Percentiles rank a stretch among this genome's conserved stretches.
Conservation (phyloP, 2,888 invertebrate genomes). For the Colostygia pectinataria region DNA sequence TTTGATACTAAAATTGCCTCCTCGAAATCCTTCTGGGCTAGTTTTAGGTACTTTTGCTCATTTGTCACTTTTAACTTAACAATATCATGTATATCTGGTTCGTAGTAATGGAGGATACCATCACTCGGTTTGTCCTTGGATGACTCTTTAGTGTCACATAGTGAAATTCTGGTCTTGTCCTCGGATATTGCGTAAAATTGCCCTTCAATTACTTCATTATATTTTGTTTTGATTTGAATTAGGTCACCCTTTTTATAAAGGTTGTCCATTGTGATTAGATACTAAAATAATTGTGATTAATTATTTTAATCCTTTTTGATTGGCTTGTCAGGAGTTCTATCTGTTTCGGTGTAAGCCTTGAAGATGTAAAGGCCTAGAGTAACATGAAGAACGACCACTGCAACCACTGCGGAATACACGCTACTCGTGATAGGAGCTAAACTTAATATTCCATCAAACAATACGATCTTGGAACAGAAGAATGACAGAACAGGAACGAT, state of each 20-base stretch:
- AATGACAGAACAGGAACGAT: constrained; percentile 89
- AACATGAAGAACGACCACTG: constrained; percentile 88
- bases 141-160: constrained; percentile 69
- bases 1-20: constrained; percentile 67
- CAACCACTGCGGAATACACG: constrained; percentile 90
- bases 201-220: constrained; percentile 70
- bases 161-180: constrained; percentile 73
- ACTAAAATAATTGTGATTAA: constrained; percentile 5
- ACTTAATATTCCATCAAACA: constrained; percentile 86
- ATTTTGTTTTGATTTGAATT: constrained; percentile 73
- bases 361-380: constrained; percentile 91
- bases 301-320: constrained; percentile 76
- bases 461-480: constrained; percentile 85
- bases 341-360: constrained; percentile 87
- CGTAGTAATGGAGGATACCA: constrained; percentile 68
- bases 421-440: constrained; percentile 85
- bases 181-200: constrained; percentile 70
- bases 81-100: constrained; percentile 69
- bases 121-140: constrained; percentile 58
- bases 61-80: constrained; percentile 63
- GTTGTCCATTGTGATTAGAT: constrained; percentile 65
- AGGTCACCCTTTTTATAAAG: constrained; percentile 76
- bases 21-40: constrained; percentile 71
- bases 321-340: constrained; percentile 57
- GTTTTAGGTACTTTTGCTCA: constrained; percentile 61